phyloP scores from a whole-genome alignment of 2,797 vertebrate genomes.

The Pangasius krempfi region DNA sequence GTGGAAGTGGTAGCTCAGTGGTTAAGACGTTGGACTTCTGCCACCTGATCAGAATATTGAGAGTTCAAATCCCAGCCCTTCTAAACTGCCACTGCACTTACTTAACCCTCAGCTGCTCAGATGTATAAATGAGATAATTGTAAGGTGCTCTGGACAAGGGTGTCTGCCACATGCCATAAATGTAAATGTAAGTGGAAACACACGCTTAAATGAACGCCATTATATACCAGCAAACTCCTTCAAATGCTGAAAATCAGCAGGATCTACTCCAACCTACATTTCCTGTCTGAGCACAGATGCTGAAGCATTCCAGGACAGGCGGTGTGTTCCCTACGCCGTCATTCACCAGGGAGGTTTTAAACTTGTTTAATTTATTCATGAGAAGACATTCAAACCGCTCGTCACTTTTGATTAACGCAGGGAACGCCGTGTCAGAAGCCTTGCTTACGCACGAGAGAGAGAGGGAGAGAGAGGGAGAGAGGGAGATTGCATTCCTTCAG shows the following conservation, averaged over 20 bases:
- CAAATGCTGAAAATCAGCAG: slow-evolving; percentile 52
- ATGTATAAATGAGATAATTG: too few species aligned
- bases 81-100: too few species aligned
- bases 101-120: too few species aligned
- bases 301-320: slow-evolving; percentile 68
- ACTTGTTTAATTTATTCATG: slow-evolving; percentile 64
- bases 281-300: slow-evolving; percentile 57
- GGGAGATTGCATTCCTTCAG: slow-evolving; percentile 6
- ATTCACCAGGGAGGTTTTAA: slow-evolving; percentile 58
- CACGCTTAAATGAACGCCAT: neutral
- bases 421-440: slow-evolving; percentile 38
- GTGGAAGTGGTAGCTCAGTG: too few species aligned
- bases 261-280: slow-evolving; percentile 71
- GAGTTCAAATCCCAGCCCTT: too few species aligned
- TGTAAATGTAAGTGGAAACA: neutral
- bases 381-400: slow-evolving; percentile 43
- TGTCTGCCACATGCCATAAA: too few species aligned
- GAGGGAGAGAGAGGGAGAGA: neutral
- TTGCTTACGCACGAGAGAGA: neutral
- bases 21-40: too few species aligned
- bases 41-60: too few species aligned
- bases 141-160: too few species aligned
- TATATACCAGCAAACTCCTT: neutral
- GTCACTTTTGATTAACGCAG: slow-evolving; percentile 56
- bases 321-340: slow-evolving; percentile 70